Evolutionary conservation across 2,113 vertebrate species (phyloP).

Genomic region (Callorhinus ursinus): DNA sequence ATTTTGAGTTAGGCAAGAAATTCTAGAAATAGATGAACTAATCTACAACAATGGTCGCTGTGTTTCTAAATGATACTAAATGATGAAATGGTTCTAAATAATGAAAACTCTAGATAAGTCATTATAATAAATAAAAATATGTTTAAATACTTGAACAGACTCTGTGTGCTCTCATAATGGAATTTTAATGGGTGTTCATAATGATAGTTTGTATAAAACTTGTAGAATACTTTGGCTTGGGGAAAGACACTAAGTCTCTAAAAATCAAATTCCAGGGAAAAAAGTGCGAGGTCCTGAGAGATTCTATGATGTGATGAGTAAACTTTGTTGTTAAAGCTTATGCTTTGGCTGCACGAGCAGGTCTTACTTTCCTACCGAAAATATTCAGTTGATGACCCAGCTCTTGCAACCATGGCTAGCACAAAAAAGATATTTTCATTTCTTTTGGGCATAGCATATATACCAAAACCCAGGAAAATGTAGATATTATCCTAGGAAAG

Average conservation of each 20-base stretch:
- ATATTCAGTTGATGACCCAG: not conserved
- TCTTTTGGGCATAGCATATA: not conserved
- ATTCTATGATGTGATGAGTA: not conserved
- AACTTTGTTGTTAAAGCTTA: not conserved
- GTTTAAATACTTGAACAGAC: not conserved
- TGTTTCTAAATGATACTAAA: not conserved
- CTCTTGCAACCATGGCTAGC: not conserved
- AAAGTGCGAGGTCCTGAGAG: not conserved
- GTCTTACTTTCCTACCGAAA: not conserved
- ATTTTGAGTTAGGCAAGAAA: not conserved
- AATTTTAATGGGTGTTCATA: not conserved
- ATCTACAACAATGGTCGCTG: not conserved
- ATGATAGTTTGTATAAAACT: not conserved
- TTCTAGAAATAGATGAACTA: not conserved
- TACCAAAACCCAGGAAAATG: rapidly evolving
- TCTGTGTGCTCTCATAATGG: not conserved
- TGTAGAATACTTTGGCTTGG: not conserved
- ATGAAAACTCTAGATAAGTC: not conserved
- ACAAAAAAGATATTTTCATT: not conserved
- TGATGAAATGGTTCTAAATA: not conserved
- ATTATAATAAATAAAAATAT: too few relatives aligned
- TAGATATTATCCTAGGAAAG: not conserved
- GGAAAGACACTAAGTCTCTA: not conserved
- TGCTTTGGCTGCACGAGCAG: not conserved
- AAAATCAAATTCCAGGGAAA: not conserved